Evolutionary conservation across 2,888 invertebrate species (phyloP).

Genomic region (Aporophyla lueneburgensis): DNA sequence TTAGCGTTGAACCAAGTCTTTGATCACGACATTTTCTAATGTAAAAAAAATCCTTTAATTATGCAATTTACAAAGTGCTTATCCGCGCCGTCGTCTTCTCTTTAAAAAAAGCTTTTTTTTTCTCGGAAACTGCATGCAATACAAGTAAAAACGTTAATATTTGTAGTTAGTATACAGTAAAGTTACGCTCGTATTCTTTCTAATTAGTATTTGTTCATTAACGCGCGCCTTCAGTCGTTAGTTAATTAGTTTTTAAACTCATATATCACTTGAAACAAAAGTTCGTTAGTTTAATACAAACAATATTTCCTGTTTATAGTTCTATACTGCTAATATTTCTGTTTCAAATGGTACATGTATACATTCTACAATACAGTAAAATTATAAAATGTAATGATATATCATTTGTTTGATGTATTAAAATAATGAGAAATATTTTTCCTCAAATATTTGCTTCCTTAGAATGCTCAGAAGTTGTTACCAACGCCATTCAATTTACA

Average conservation of each 20-base stretch:
- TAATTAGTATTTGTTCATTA: slow-evolving; percentile 30
- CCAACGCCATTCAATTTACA: not conserved
- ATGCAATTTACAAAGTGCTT: slow-evolving; percentile 33
- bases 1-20: too few relatives aligned
- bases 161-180: not conserved
- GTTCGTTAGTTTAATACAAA: not conserved
- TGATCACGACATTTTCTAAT: too few relatives aligned
- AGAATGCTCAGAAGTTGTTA: too few relatives aligned
- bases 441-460: too few relatives aligned
- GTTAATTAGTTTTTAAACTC: slow-evolving; percentile 40
- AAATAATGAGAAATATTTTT: too few relatives aligned
- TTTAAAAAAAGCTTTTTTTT: not conserved
- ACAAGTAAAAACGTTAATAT: not conserved
- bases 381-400: too few relatives aligned
- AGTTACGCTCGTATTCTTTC: not conserved
- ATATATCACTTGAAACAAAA: slow-evolving; percentile 13
- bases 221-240: not conserved
- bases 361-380: too few relatives aligned
- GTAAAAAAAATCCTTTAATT: not conserved
- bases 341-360: slow-evolving; percentile 2
- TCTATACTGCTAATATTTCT: not conserved
- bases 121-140: slow-evolving; percentile 2
- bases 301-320: not conserved
- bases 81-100: not conserved
- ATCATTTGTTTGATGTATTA: not conserved